Conservation (phyloP, 37 sponge, comb jelly and placozoan species). For the Spongilla lacustris region DNA sequence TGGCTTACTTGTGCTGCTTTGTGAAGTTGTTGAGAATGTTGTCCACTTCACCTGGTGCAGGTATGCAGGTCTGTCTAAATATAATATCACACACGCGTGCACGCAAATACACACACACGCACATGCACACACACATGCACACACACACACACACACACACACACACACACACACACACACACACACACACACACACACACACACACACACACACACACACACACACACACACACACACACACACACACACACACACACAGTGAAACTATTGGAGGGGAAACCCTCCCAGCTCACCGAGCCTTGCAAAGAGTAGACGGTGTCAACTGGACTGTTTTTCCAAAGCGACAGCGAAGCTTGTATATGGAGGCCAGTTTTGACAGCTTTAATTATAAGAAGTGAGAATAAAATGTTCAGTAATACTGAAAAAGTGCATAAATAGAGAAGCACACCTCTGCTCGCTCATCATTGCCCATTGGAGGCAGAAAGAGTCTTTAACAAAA, state of each 20-base stretch:
- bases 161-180: background rate
- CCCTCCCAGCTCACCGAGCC: conserved; percentile 53
- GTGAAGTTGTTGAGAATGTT: conserved; percentile 63
- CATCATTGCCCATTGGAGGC: conserved; percentile 79
- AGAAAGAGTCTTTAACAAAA: conserved; percentile 40
- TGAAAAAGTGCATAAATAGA: background rate
- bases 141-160: background rate
- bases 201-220: background rate
- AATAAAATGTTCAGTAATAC: background rate
- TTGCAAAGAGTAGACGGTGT: conserved; percentile 75
- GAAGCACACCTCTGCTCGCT: conserved; percentile 53
- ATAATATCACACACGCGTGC: background rate
- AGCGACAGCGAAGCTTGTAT: conserved; percentile 82
- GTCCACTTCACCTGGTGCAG: conserved; percentile 82
- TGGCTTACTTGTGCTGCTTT: conserved; percentile 22
- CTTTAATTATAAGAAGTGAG: too few relatives aligned
- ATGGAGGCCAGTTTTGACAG: conserved; percentile 77
- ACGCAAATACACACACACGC: background rate
- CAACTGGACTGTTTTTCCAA: conserved; percentile 63
- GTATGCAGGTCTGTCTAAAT: conserved; percentile 73
- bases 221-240: conserved; percentile 3
- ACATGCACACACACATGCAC: background rate
- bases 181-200: background rate
- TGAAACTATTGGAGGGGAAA: background rate
- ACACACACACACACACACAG: background rate